Base-by-base conservation (phyloP, 2,797 vertebrate genomes). In the Chaetophractus vellerosus region DNA sequence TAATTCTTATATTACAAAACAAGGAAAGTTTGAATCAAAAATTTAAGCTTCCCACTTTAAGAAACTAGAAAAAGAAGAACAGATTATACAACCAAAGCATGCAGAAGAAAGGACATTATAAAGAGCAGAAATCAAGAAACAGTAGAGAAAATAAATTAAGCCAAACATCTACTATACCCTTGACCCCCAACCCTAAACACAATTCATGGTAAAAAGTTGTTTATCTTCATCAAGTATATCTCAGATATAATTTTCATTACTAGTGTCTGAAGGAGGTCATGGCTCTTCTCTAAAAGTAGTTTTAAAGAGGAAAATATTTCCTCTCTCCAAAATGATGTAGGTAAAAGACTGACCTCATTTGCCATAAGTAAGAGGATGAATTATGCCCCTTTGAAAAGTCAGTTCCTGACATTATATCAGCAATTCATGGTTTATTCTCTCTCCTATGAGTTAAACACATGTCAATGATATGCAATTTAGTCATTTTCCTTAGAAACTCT, bases 341-440 rank as follows among this genome's bases (percentile, higher is more conserved):
- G 36, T 86, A 64, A 82, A 38, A 76, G 21, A 72, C 36, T 64
- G 28, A 8, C 16, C 55, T 76, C 50, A 74, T 90, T 41, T 82
- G 18, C 48, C 15, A 64, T 10, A 82, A 15, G 26, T 78, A 57
- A 87, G 3, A 78, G 5, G 24, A 63, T 71, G 52, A 28, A 93
- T 87, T 89, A 38, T 81, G 14, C 26, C 69, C n/a, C 75, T 57
- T 38, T 72, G 55, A 61, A 93, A 72, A 69, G 90, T 64, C 26
- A 24, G 38, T 86, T 86, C 75, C 33, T 83, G 21, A 82, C 26
- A 76, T 24, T 59, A 5, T 50, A 33, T 81, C 33, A 50, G 52
- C 33, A 28, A 63, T 41, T 82, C 23, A 26, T n/a, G 92, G 59
- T 28, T 48, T 69, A 66, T 63, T 91, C 9, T 92, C 9, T 88